phyloP scores from a whole-genome alignment of 1,140 invertebrate species.

The Atta texana region DNA sequence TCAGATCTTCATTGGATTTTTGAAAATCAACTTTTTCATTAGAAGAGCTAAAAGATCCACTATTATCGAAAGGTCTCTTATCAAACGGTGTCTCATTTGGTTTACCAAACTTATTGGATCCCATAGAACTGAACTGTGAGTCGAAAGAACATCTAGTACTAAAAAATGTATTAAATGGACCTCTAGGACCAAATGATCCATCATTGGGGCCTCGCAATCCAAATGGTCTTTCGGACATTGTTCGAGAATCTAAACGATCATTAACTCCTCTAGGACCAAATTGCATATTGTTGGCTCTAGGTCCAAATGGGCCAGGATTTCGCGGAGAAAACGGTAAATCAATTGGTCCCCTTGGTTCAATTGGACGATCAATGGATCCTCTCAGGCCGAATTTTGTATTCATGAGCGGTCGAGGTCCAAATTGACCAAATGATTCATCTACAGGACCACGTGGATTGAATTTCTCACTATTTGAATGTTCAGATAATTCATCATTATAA shows the following conservation, averaged over 20 bases:
- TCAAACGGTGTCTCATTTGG: neutral
- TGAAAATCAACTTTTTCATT: constrained; percentile 20
- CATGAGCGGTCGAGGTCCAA: constrained; percentile 27
- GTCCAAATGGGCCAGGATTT: constrained; percentile 46
- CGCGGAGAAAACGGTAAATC: constrained; percentile 48
- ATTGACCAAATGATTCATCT: constrained; percentile 41
- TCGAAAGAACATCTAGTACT: neutral
- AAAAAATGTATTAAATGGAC: constrained; percentile 27
- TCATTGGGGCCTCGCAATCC: constrained; percentile 38
- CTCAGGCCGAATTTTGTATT: constrained; percentile 46
- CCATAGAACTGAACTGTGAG: neutral
- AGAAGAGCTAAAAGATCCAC: neutral
- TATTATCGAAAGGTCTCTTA: constrained; percentile 18
- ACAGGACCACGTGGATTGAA: constrained; percentile 50
- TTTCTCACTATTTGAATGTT: constrained; percentile 36
- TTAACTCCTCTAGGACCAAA: constrained; percentile 47
- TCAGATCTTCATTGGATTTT: constrained; percentile 9
- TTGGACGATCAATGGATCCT: constrained; percentile 56
- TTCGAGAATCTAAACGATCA: constrained; percentile 40
- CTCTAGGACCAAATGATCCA: constrained; percentile 43
- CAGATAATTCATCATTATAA: constrained; percentile 47
- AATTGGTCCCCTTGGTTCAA: constrained; percentile 46
- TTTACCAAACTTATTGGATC: constrained; percentile 16
- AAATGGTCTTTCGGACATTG: constrained; percentile 43
- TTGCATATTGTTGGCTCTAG: constrained; percentile 46